phyloP scores from a whole-genome alignment of 2,113 vertebrate genomes.

The Monarcha castaneiventris region DNA sequence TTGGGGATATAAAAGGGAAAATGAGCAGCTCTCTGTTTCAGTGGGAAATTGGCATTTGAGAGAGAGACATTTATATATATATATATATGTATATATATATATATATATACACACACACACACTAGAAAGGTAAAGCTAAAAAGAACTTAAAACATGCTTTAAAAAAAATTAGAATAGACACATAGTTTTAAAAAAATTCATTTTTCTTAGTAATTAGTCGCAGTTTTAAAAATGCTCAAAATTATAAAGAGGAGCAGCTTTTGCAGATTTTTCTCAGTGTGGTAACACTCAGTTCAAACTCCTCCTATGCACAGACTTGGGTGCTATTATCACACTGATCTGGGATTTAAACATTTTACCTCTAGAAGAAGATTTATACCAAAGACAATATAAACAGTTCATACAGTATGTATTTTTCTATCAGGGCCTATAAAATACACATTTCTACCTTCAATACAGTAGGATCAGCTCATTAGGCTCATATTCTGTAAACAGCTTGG shows the following conservation, averaged over 20 bases:
- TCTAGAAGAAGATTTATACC: background rate
- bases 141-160: background rate
- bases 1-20: background rate
- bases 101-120: background rate
- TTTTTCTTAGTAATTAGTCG: background rate
- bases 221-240: background rate
- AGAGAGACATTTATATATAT: background rate
- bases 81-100: background rate
- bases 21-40: background rate
- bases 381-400: background rate
- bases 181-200: background rate
- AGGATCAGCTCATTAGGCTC: constrained; percentile 52
- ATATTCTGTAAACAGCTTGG: constrained; percentile 59
- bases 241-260: background rate
- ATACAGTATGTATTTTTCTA: background rate
- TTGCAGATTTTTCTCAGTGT: constrained; percentile 4
- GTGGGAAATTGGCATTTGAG: background rate
- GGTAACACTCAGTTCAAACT: background rate
- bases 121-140: background rate
- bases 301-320: background rate
- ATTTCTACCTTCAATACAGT: constrained; percentile 40
- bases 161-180: background rate
- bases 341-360: background rate
- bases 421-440: constrained; percentile 7
- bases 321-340: background rate